These are phyloP conservation scores for Telmatochromis sp. DNA, from an alignment of 2,113 vertebrate genomes.

Conservation along the genomic window DNA sequence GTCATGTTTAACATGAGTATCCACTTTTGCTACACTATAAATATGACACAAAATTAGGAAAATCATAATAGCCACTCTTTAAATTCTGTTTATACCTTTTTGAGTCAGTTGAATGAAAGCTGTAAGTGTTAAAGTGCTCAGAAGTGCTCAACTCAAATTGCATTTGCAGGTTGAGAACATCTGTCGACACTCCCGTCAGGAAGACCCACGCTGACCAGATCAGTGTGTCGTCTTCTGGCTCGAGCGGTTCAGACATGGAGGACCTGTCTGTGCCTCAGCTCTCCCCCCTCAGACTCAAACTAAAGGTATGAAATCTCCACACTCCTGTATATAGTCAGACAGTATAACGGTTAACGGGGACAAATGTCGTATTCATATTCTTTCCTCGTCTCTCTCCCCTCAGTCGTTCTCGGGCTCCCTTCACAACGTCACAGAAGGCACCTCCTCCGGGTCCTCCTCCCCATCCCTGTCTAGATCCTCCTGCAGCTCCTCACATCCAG, in stretches of 20 bases:
- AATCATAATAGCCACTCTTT: background rate
- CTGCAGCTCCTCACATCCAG: slow-evolving; percentile 58
- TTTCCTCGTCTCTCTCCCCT: background rate
- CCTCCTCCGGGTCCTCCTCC: slow-evolving; percentile 53
- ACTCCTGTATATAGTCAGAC: background rate
- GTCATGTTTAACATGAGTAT: background rate
- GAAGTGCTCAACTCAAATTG: background rate
- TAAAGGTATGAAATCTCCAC: slow-evolving; percentile 37
- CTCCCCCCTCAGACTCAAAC: slow-evolving; percentile 45
- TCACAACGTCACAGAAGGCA: slow-evolving; percentile 72
- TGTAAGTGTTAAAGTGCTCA: background rate
- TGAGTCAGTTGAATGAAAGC: background rate
- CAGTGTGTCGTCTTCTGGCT: slow-evolving; percentile 70
- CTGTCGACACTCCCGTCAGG: slow-evolving; percentile 45
- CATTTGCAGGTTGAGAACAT: slow-evolving; percentile 56
- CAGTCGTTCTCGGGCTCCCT: slow-evolving; percentile 61
- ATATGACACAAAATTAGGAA: background rate
- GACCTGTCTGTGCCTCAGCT: slow-evolving; percentile 53
- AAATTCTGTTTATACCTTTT: fast-evolving
- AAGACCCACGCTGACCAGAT: slow-evolving; percentile 68
- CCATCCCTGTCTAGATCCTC: slow-evolving; percentile 36
- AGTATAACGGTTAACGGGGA: fast-evolving
- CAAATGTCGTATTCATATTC: background rate
- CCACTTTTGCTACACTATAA: background rate
- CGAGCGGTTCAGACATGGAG: slow-evolving; percentile 71